A percentile compares a stretch with the other conserved stretches of the same genome.
Conservation (phyloP, 2,888 invertebrate genomes). For the Crioceris asparagi region DNA sequence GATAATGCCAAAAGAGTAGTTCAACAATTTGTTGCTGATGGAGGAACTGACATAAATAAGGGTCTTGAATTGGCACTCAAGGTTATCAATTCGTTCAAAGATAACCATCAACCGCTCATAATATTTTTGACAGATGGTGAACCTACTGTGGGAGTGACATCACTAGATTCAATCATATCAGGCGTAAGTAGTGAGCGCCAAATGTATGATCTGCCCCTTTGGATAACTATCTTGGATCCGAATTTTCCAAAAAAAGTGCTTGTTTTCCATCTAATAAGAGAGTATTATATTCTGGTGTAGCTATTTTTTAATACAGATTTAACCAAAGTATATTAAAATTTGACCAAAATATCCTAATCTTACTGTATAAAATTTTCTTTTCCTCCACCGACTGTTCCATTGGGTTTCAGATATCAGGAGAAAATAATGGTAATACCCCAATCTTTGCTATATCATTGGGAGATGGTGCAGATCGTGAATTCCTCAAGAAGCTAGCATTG, state of each 20-base stretch:
- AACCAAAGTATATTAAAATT: too few relatives aligned
- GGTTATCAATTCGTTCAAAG: constrained; percentile 25
- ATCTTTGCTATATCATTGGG: constrained; percentile 65
- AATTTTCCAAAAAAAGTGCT: too few relatives aligned
- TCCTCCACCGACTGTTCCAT: too few relatives aligned
- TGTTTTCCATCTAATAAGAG: too few relatives aligned
- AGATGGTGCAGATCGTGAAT: constrained; percentile 52
- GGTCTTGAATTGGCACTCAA: constrained; percentile 46
- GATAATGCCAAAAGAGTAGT: constrained; percentile 49
- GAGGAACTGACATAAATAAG: constrained; percentile 58
- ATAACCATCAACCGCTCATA: constrained; percentile 47
- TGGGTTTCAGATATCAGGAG: constrained; percentile 36
- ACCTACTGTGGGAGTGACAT: constrained; percentile 49
- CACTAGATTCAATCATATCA: constrained; percentile 42
- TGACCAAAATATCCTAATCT: too few relatives aligned
- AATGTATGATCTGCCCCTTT: too few relatives aligned
- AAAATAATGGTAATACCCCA: constrained; percentile 40
- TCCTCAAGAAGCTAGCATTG: constrained; percentile 53
- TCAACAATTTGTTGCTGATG: constrained; percentile 43
- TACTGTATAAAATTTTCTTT: too few relatives aligned
- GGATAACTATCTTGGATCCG: too few relatives aligned
- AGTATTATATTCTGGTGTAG: too few relatives aligned
- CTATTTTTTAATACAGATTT: too few relatives aligned
- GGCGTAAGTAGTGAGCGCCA: constrained; percentile 33
- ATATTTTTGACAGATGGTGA: constrained; percentile 59